Base-by-base conservation (phyloP, 1,140 invertebrate species). In the Drosophila quadrilineata region DNA sequence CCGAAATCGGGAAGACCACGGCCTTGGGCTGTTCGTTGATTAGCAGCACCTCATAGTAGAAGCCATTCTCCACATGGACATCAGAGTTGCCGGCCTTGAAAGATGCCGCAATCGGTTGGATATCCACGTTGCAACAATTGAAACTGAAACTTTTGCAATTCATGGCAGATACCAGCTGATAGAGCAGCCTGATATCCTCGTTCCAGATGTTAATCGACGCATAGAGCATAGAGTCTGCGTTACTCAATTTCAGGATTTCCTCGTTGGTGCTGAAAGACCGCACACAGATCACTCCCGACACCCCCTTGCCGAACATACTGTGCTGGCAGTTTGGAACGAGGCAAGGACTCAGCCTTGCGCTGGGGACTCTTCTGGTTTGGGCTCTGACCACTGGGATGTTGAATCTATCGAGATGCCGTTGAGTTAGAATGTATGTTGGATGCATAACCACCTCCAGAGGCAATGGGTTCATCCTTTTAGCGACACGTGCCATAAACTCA, bases 1-100 rank as follows among this genome's bases (percentile, higher is more conserved):
- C 33, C 0, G 21, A 69, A 36, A 89, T 29, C 0, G 88, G 85
- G 31, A 89, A 89, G 2, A 89, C 54, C n/a, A 89, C 64, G 1
- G 35, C 12, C 22, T 76, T 79, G 0, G 36, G 45, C 2, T 52
- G 14, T 0, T 43, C 38, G 4, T 69, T 29, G 2, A 87, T 43
- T 4, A 1, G n/a, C 4, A 88, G 14, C 2, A 58, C 59, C 33
- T 89, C 87, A 29, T 75, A 89, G 36, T 88, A 87, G n/a, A 71
- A 84, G 1, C 60, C 63, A 0, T 75, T 38, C 0, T 31, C 21
- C 0, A 79, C 17, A 3, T 14, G 14, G 0, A 48, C 64, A 33
- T 28, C 2, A 65, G 16, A 48, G 59, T 14, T 12, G 3, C 26
- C 24, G 4, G 0, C n/a, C 6, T 0, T 9, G 0, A 5, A 22